Evolutionary conservation across 2,113 vertebrate species (phyloP), one percentile per base, ranked within the genome.

Genomic region (Lanius ludovicianus): DNA sequence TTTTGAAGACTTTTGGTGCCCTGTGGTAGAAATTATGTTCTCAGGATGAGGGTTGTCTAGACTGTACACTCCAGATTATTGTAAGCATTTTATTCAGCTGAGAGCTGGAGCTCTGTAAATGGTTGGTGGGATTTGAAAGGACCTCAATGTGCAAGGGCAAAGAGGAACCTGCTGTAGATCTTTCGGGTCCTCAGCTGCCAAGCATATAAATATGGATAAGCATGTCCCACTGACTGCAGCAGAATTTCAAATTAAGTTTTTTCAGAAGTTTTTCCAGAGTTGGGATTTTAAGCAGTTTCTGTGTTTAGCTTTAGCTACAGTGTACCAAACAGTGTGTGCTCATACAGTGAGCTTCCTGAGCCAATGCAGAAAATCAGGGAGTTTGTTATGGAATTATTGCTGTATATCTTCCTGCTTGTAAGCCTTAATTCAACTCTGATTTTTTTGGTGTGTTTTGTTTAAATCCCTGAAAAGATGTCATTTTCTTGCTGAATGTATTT

Each of bases 331-430:
- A 69, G 25, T 79, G 53, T 22, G 20, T 59, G n/a, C 35, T 90
- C 24, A 27, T 65, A 69, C 46, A 55, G 28, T 55, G 30, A 87
- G 30, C 46, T 80, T 94, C 53, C 74, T 53, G 67, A 91, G 63
- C 65, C 30, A 84, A 24, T 80, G 68, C 59, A 77, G 55, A 94
- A 63, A 80, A 77, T 39, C 49, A 77, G 42, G 23, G 68, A 90
- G 50, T 71, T n/a, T 78, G 77, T 95, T 95, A 84, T 77, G 85
- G 50, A 91, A 80, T 96, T 96, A 85, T 64, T 80, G 75, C 63
- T 56, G 28, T 74, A 11, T 84, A 41, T 96, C 39, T 83, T 91
- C 56, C 73, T 93, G 70, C 42, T 55, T 90, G 52, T 59, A 90
- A 91, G 22, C 22, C 56, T 93, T 77, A 80, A 74, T 84, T 91